A percentile compares a stretch with the other conserved stretches of the same genome.
Evolutionary conservation across 2,113 vertebrate species (phyloP).

Genomic region (Chroicocephalus ridibundus): DNA sequence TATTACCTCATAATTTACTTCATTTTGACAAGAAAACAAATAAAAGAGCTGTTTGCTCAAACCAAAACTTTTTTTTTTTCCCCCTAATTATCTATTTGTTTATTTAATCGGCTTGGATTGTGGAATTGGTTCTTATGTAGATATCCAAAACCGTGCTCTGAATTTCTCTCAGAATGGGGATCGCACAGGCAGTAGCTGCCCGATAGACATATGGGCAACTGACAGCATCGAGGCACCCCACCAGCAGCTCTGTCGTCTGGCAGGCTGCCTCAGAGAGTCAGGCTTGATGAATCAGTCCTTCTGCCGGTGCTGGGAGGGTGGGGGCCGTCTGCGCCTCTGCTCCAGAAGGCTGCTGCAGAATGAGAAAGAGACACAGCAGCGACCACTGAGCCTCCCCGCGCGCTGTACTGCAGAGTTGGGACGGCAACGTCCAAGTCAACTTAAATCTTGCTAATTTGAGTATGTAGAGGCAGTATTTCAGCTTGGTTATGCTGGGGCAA

Average conservation of each 20-base stretch:
- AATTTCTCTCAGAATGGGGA: not conserved
- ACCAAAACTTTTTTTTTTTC: not conserved
- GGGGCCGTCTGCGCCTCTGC: not conserved
- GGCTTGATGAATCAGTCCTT: slow-evolving; percentile 20
- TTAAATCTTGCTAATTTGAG: not conserved
- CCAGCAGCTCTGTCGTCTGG: slow-evolving; percentile 42
- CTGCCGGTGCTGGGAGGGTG: not conserved
- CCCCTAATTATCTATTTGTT: not conserved
- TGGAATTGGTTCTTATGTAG: not conserved
- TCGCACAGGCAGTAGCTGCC: slow-evolving; percentile 5
- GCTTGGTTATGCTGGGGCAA: not conserved
- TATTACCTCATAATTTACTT: not conserved
- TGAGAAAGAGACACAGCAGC: not conserved
- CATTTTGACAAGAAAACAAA: not conserved
- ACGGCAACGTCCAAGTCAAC: not conserved
- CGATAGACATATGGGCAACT: slow-evolving; percentile 36
- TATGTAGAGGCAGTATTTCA: not conserved
- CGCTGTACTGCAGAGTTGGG: not conserved
- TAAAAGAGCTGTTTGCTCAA: not conserved
- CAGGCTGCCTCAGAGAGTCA: slow-evolving; percentile 30
- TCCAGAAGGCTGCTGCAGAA: not conserved
- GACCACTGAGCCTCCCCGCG: rapidly evolving
- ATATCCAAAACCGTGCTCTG: not conserved
- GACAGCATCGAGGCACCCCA: slow-evolving; percentile 27
- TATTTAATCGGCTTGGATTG: not conserved